Base-by-base conservation (phyloP, 2,888 invertebrate genomes). In the Nasonia oneida region DNA sequence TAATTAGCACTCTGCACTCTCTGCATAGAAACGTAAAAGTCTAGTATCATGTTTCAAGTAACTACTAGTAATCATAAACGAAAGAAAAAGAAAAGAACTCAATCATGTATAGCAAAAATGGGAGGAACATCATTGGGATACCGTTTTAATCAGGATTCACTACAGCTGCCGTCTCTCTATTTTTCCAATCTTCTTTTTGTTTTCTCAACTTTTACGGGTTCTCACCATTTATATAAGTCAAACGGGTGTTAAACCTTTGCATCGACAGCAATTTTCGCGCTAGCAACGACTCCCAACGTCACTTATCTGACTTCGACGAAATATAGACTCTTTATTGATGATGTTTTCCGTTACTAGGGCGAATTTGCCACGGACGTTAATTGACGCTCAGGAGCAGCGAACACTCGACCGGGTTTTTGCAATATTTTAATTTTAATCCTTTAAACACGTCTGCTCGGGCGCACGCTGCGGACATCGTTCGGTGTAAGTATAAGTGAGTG, bases 91-190 rank as follows among this genome's bases (percentile, higher is more conserved):
- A 86, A 86, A 89, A 90, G 88, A 89, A 91, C 89, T 90, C 88
- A 92, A 92, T 90, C 90, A 90, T 89, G 89, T 91, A 90, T 89
- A 91, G 90, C 88, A 90, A 90, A 90, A 90, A 90, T 79, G 37
- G 67, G 71, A 92, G 90, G 90, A 92, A 92, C 92, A 92, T 92
- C 91, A 92, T 92, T 92, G 91, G 92, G 90, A 91, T 89, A 91
- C 88, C 90, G 90, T 90, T 84, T 89, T 87, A 90, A 91, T 87
- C 89, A 89, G 87, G 89, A 90, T 90, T 90, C 89, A 88, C 89
- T 89, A 89, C 89, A 91, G 91, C 91, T 92, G 91, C 90, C 91
- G 88, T 86, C 83, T 84, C 76, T 74, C 64, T 75, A 23, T 73
- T 76, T 76, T 86, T 83, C 53, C 18, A 70, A 82, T 83, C 73